Conservation (phyloP, 1,140 invertebrate genomes). For the Conus ventricosus region DNA sequence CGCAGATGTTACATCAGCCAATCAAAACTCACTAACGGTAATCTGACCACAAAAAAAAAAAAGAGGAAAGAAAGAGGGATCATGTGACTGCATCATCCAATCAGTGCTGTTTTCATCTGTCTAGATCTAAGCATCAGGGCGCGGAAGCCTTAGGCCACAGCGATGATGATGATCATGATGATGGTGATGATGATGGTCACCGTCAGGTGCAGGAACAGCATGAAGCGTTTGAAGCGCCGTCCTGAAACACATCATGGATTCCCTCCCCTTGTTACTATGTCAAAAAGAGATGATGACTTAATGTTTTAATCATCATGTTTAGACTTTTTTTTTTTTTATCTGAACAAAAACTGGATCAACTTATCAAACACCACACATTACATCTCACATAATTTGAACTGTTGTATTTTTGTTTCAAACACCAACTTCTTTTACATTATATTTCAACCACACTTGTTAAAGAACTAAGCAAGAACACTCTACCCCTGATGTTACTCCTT, state of each 20-base stretch:
- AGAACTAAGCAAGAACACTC: too few relatives aligned
- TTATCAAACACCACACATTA: too few relatives aligned
- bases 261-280: neutral
- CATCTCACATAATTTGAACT: too few relatives aligned
- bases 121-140: neutral
- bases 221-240: conserved; percentile 66
- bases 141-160: conserved; percentile 54
- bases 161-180: conserved; percentile 67
- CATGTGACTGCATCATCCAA: neutral
- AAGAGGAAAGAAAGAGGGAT: neutral
- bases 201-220: conserved; percentile 65
- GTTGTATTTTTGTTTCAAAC: too few relatives aligned
- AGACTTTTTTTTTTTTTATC: too few relatives aligned
- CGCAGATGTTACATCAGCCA: neutral
- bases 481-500: too few relatives aligned
- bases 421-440: too few relatives aligned
- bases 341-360: too few relatives aligned
- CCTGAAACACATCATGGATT: conserved; percentile 53
- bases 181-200: conserved; percentile 65
- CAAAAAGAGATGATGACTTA: neutral
- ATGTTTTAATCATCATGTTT: too few relatives aligned
- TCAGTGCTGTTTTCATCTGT: too few relatives aligned
- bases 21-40: neutral
- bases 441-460: too few relatives aligned
- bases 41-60: neutral